Evolutionary conservation across 30 jellyfish, hydroid and myxozoan genomes (phyloP).

Genomic region (Catostylus mosaicus): DNA sequence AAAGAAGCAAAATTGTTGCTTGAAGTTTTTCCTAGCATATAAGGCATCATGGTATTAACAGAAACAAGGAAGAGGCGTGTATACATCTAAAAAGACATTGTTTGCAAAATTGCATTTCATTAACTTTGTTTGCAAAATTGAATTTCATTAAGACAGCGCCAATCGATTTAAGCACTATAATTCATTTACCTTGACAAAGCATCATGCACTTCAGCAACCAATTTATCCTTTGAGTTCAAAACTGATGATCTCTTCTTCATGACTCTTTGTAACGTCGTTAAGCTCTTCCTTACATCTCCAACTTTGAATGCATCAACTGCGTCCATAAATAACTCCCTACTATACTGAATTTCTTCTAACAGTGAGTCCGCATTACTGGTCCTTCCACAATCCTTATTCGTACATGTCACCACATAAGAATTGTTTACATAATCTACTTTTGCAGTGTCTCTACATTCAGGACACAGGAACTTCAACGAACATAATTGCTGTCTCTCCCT

Average conservation of each 20-base stretch:
- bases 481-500: constrained; percentile 69
- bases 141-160: too few species aligned
- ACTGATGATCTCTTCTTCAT: constrained; percentile 58
- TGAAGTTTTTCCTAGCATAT: too few species aligned
- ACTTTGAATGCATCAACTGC: constrained; percentile 62
- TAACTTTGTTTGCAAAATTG: too few species aligned
- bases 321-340: constrained; percentile 59
- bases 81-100: too few species aligned
- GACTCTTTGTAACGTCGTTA: constrained; percentile 46
- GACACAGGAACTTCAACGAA: constrained; percentile 51
- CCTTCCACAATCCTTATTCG: constrained; percentile 50
- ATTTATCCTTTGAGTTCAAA: constrained; percentile 40
- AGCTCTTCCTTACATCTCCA: constrained; percentile 62
- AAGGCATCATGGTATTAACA: too few species aligned
- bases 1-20: too few species aligned
- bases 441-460: constrained; percentile 51
- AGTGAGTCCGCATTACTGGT: constrained; percentile 28
- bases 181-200: constrained; percentile 63
- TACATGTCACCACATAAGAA: constrained; percentile 52
- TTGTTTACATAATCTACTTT: constrained; percentile 36
- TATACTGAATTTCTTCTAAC: constrained; percentile 44
- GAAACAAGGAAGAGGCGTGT: too few species aligned
- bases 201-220: constrained; percentile 77
- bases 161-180: neutral
- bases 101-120: too few species aligned